phyloP scores from a whole-genome alignment of 1,140 invertebrate genomes.

The Macrocentrus cingulum region DNA sequence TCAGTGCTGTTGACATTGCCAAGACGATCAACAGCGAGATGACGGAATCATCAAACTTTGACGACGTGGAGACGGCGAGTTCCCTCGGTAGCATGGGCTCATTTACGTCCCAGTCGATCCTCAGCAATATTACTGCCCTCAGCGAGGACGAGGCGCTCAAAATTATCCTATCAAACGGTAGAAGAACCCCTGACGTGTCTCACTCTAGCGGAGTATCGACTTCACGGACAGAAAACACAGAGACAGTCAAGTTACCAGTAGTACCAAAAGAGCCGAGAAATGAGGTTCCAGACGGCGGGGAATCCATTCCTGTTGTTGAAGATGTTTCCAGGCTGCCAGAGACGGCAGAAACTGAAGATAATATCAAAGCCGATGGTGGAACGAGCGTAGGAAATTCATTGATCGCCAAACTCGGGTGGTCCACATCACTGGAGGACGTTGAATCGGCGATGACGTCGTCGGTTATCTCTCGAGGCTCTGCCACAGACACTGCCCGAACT shows the following conservation, averaged over 20 bases:
- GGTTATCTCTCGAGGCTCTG: conserved; percentile 39
- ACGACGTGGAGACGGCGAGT: conserved; percentile 51
- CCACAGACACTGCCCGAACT: conserved; percentile 34
- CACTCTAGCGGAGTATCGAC: neutral
- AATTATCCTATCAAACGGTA: conserved; percentile 60
- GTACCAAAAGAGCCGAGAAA: neutral
- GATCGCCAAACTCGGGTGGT: conserved; percentile 68
- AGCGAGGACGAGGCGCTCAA: conserved; percentile 68
- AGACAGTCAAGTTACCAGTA: no score
- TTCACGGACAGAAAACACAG: neutral
- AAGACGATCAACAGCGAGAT: conserved; percentile 64
- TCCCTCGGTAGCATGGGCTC: conserved; percentile 52
- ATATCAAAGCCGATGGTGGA: conserved; percentile 23
- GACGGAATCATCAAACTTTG: conserved; percentile 43
- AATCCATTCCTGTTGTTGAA: neutral
- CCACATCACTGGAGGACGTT: conserved; percentile 63
- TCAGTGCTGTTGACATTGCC: conserved; percentile 71
- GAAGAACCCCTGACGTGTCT: neutral
- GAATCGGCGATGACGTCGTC: conserved; percentile 51
- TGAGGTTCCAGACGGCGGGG: neutral
- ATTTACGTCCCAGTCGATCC: conserved; percentile 43
- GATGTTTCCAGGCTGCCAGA: neutral
- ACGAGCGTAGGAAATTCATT: conserved; percentile 66
- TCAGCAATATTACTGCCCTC: conserved; percentile 42
- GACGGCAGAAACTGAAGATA: conserved; percentile 14